Conservation (phyloP, 2,797 vertebrate genomes). For the Semaprochilodus insignis region DNA sequence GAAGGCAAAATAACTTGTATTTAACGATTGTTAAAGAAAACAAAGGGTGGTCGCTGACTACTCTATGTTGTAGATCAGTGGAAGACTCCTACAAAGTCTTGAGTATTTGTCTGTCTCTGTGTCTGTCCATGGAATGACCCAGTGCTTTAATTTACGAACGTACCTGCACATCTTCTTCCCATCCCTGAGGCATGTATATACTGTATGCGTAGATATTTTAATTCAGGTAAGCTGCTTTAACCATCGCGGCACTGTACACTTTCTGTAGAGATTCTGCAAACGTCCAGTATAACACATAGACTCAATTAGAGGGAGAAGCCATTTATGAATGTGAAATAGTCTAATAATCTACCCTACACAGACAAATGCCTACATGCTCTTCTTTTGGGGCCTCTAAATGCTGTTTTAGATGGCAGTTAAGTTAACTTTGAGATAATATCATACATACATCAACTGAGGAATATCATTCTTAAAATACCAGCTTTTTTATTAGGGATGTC, state of each 20-base stretch:
- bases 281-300: background rate
- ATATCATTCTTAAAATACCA: background rate
- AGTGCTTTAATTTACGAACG: background rate
- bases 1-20: no score
- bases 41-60: no score
- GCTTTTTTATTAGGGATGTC: background rate
- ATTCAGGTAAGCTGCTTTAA: background rate
- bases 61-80: no score
- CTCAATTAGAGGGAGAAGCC: background rate
- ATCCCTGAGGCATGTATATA: background rate
- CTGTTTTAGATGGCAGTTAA: background rate
- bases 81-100: background rate
- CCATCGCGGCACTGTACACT: background rate
- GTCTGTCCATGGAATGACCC: background rate
- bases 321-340: background rate
- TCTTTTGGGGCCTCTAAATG: background rate
- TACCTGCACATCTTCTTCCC: background rate
- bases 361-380: background rate
- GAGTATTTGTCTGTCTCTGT: background rate
- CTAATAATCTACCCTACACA: background rate
- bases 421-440: background rate
- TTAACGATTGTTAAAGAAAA: no score
- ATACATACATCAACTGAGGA: background rate
- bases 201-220: background rate
- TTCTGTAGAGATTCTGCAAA: background rate